Evolutionary conservation across 92 coral and sea anemone species (phyloP).

Genomic region (Parazoanthus swiftii): DNA sequence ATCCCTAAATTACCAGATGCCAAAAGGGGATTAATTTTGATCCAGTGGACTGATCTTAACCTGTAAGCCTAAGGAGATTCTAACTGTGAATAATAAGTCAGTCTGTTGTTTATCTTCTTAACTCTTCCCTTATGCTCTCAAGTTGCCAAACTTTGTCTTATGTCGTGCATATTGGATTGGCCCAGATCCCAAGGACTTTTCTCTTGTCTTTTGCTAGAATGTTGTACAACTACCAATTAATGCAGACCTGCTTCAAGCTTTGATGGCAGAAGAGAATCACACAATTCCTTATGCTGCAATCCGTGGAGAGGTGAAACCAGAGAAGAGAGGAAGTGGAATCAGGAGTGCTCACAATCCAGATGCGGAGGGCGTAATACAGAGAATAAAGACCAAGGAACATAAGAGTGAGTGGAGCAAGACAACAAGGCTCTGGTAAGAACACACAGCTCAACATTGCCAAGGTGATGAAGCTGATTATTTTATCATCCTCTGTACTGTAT

Average conservation of each 20-base stretch:
- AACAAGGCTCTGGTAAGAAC: conserved; percentile 81
- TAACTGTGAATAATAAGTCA: too few relatives aligned
- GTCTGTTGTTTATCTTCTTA: too few relatives aligned
- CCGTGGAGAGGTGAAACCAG: conserved; percentile 80
- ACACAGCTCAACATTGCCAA: too few relatives aligned
- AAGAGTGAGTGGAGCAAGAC: conserved; percentile 89
- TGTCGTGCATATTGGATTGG: not conserved
- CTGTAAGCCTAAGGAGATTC: not conserved
- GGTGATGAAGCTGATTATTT: too few relatives aligned
- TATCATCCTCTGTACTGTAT: too few relatives aligned
- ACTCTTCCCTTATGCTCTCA: not conserved
- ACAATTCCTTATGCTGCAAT: conserved; percentile 82
- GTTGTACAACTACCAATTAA: conserved; percentile 72
- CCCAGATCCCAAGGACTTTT: not conserved
- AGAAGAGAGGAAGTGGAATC: conserved; percentile 53
- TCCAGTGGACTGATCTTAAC: not conserved
- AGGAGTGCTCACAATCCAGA: conserved; percentile 65
- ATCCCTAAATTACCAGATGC: too few relatives aligned
- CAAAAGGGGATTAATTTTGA: too few relatives aligned
- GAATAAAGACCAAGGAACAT: conserved; percentile 68
- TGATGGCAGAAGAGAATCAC: conserved; percentile 52
- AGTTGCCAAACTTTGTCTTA: not conserved
- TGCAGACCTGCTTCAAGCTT: conserved; percentile 54
- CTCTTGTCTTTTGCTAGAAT: conserved; percentile 44
- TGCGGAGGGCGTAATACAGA: conserved; percentile 69